Conservation (phyloP, 2,888 invertebrate genomes). For the Chamaedrilus cognettii region DNA sequence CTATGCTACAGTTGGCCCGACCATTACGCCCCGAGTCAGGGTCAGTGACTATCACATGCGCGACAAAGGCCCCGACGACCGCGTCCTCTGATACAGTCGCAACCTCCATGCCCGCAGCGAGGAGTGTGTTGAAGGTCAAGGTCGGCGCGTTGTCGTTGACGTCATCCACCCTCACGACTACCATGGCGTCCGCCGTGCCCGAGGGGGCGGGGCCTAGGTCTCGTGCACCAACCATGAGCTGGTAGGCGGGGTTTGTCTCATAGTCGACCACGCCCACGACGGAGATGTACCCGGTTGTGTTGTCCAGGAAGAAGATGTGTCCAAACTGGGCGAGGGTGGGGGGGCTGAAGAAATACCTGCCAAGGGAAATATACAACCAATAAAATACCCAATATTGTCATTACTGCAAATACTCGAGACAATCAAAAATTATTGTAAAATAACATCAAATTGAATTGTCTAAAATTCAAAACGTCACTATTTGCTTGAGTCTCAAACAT, state of each 20-base stretch:
- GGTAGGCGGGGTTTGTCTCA: constrained; percentile 13
- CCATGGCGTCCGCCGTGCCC: constrained; percentile 26
- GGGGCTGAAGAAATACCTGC: constrained; percentile 19
- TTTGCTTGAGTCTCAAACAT: no score
- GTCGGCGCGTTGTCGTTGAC: constrained; percentile 28
- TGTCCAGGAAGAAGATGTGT: constrained; percentile 21
- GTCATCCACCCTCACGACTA: constrained; percentile 18
- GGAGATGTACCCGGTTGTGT: constrained; percentile 25
- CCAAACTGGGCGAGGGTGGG: constrained; percentile 3
- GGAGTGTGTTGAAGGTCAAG: constrained; percentile 21
- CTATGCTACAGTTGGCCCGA: constrained; percentile 18
- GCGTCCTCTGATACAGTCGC: constrained; percentile 21
- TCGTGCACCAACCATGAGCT: constrained; percentile 19
- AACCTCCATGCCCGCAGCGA: constrained; percentile 11
- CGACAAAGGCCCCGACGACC: constrained; percentile 15
- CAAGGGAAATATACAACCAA: background rate
- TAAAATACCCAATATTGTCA: no score
- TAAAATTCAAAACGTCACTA: no score
- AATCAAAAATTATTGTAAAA: no score
- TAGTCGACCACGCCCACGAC: constrained; percentile 26
- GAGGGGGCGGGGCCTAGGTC: constrained; percentile 20
- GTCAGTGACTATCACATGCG: constrained; percentile 19
- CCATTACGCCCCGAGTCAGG: constrained; percentile 22
- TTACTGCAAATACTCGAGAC: no score
- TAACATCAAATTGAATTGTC: no score